Conservation (phyloP, 2,888 invertebrate genomes). For the Nasonovia ribisnigri region DNA sequence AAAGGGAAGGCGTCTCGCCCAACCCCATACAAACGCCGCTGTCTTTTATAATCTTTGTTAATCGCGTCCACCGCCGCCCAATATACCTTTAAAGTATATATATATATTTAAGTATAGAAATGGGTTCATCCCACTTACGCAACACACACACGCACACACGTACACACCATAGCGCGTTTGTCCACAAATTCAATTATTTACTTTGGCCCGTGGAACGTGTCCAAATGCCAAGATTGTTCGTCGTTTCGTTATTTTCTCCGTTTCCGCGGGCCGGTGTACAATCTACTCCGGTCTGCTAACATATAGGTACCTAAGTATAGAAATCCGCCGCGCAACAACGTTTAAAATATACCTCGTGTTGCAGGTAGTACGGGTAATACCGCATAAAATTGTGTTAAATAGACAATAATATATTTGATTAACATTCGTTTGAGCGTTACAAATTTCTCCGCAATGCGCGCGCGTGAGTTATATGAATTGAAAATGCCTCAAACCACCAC, state of each 20-base stretch:
- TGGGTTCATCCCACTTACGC: conserved; percentile 22
- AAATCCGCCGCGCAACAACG: not conserved
- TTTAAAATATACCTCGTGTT: not conserved
- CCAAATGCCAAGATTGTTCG: conserved; percentile 36
- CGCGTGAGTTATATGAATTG: not conserved
- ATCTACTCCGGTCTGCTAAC: not conserved
- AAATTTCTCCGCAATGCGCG: no score
- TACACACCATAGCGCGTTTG: not conserved
- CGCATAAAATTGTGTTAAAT: not conserved
- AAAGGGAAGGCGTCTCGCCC: conserved; percentile 34
- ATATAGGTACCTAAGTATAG: no score
- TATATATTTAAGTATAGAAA: conserved; percentile 13
- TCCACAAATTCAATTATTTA: conserved; percentile 62
- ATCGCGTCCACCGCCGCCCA: conserved; percentile 12
- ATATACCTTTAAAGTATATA: not conserved
- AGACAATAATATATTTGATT: not conserved
- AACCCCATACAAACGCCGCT: not conserved
- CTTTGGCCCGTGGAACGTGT: conserved; percentile 55
- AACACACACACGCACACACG: not conserved
- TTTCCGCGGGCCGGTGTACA: not conserved
- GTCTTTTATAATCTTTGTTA: conserved; percentile 45
- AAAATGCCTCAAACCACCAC: not conserved
- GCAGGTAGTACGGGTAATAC: not conserved
- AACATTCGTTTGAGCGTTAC: not conserved
- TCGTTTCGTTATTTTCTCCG: not conserved